Evolutionary conservation across 1,140 invertebrate species (phyloP), one percentile per base, ranked within the genome.

Genomic region (Drosophila baimaii): DNA sequence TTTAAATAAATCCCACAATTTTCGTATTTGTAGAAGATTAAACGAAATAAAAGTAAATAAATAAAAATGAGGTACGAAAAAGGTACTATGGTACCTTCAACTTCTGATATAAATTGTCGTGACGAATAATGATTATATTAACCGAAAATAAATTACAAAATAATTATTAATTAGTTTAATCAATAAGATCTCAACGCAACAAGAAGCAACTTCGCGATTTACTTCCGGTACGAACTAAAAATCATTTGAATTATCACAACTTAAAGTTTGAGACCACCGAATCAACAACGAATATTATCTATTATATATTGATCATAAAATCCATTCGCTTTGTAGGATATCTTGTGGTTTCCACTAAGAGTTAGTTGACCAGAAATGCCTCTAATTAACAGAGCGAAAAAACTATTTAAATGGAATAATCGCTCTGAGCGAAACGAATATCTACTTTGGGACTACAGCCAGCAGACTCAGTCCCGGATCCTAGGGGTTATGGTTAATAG

Each of bases 401-500:
- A 31, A 37, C 43, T 29, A 47, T 65, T 68, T 29, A 62, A 49
- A 69, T 31, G 33, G 35, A 41, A 65, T 33, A 25, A 41, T 41
- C 61, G 44, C 65, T 65, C 33, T 19, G 43, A 33, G 64, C 44
- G 19, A 31, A 62, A 13, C 25, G 25, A 47, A 64, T 25, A 21
- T 31, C 31, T 39, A 23, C 59, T 47, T 39, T 46, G 12, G 23
- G 31, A 21, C n/a, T 58, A 25, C 12, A 21, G 63, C 56, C 56
- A 58, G 55, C 29, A 52, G 35, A 69, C 19, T 19, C 29, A 15
- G 29, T 29, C 21, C 9, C 39, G 23, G n/a, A 31, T 37, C 31
- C 65, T 71, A 39, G 68, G 51, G 51, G 68, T 71, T 71, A 57
- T 71, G 54, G 68, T 46, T 71, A 58, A 71, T 71, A 56, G 41